phyloP scores from a whole-genome alignment of 2,797 vertebrate species.

The Nyctibius grandis region DNA sequence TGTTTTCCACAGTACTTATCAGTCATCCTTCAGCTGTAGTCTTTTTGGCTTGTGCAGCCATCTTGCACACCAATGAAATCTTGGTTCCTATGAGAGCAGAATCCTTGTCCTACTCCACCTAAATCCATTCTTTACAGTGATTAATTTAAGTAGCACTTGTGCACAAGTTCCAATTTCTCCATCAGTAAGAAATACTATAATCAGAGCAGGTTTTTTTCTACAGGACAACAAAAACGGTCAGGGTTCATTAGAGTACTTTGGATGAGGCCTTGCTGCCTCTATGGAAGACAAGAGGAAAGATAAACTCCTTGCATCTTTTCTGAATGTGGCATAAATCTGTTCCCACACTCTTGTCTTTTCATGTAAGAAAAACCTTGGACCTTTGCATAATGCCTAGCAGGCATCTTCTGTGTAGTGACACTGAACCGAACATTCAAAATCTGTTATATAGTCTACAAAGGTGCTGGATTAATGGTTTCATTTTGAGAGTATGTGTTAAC shows the following conservation, averaged over 20 bases:
- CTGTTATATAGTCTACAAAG: background rate
- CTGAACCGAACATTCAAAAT: background rate
- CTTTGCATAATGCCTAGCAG: background rate
- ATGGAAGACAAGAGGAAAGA: background rate
- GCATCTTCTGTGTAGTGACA: background rate
- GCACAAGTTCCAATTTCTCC: background rate
- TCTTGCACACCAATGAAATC: background rate
- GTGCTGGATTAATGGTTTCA: background rate
- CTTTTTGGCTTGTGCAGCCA: background rate
- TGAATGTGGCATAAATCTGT: background rate
- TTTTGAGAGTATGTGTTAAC: background rate
- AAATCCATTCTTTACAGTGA: background rate
- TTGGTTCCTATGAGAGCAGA: background rate
- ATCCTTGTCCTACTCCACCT: background rate
- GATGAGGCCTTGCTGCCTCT: background rate
- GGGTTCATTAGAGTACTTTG: background rate
- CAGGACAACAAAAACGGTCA: background rate
- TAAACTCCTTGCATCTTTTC: background rate
- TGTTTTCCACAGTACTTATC: background rate
- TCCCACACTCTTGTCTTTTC: background rate
- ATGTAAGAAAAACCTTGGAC: background rate
- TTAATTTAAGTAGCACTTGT: background rate
- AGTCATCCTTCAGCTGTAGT: background rate
- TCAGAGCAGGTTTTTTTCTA: background rate
- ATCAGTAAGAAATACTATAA: background rate